Evolutionary conservation across 1,140 invertebrate species (phyloP).

Genomic region (Macrosteles quadrilineatus): DNA sequence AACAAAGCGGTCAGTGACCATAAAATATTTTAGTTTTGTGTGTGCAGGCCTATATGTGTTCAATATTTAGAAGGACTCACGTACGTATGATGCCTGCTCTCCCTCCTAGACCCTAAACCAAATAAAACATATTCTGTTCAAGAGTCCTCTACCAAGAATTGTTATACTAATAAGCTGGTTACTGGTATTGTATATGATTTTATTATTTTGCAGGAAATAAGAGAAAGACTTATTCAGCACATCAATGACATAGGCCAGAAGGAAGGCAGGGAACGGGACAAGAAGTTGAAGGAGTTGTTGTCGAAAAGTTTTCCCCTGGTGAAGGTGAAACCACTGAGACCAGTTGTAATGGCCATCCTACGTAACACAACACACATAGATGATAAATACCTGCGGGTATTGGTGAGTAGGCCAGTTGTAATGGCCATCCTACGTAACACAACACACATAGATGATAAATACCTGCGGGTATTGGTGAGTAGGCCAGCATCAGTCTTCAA

Average conservation of each 20-base stretch:
- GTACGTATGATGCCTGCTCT: too few species aligned
- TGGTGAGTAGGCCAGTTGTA: constrained; percentile 54
- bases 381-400: constrained; percentile 84
- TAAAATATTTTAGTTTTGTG: too few species aligned
- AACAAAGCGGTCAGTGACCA: too few species aligned
- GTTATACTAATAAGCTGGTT: too few species aligned
- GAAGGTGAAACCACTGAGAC: constrained; percentile 85
- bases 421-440: too few species aligned
- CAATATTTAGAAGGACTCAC: too few species aligned
- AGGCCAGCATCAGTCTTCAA: not conserved
- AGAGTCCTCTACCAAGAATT: too few species aligned
- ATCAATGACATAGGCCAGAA: constrained; percentile 86
- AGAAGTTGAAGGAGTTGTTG: constrained; percentile 87
- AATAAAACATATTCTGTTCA: too few species aligned
- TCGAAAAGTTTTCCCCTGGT: constrained; percentile 93
- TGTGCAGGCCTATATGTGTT: too few species aligned
- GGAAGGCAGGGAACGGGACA: constrained; percentile 75
- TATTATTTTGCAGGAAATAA: constrained; percentile 62
- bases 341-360: constrained; percentile 94
- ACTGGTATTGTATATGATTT: not conserved
- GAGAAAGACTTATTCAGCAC: constrained; percentile 84
- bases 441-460: too few species aligned
- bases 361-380: constrained; percentile 93
- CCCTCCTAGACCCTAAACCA: too few species aligned
- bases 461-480: too few species aligned